Evolutionary conservation across 2,113 vertebrate species (phyloP).

Genomic region (Bubalus kerabau): DNA sequence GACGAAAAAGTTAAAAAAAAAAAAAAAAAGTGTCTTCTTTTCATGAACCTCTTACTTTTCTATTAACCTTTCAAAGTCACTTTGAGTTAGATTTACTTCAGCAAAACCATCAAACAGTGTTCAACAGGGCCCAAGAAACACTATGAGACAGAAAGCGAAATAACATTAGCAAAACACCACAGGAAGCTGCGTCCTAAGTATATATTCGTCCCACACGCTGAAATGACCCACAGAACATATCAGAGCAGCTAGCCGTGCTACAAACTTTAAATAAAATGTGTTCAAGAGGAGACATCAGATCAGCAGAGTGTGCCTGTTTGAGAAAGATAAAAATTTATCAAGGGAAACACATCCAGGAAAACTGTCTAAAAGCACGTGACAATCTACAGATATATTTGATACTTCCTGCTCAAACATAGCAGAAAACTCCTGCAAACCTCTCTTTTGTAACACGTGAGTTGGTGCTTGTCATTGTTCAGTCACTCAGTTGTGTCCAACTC

Average conservation of each 20-base stretch:
- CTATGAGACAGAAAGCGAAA: not conserved
- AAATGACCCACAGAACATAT: not conserved
- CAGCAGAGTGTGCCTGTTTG: not conserved
- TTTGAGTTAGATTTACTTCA: not conserved
- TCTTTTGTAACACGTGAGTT: not conserved
- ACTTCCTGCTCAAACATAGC: not conserved
- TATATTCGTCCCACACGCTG: fast-evolving
- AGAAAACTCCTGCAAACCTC: not conserved
- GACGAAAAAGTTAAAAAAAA: not conserved
- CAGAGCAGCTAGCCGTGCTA: not conserved
- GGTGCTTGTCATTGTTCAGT: not conserved
- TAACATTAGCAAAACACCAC: not conserved
- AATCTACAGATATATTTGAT: not conserved
- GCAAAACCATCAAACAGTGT: not conserved
- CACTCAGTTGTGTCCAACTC: fast-evolving
- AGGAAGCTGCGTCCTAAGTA: not conserved
- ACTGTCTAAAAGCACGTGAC: not conserved
- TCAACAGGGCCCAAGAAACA: not conserved
- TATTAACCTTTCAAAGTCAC: not conserved
- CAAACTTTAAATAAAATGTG: not conserved
- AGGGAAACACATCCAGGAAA: not conserved
- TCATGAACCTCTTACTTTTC: not conserved
- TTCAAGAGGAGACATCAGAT: not conserved
- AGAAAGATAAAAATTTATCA: not conserved
- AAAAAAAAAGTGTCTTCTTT: not conserved